Conservation (phyloP, 1,140 invertebrate species). For the Liolophura sinensis region DNA sequence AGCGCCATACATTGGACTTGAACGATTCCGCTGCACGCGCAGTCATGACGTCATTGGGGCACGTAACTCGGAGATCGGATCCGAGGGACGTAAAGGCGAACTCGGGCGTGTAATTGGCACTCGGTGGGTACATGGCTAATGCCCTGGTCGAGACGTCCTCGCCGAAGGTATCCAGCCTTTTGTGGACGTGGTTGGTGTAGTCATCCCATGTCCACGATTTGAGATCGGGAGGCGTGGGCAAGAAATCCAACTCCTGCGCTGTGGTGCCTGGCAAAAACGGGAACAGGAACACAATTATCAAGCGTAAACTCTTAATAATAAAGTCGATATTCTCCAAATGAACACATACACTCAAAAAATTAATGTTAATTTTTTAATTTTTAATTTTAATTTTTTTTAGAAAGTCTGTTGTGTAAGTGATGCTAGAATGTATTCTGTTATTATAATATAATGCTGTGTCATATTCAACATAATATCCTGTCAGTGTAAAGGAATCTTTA, state of each 20-base stretch:
- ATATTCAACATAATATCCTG: too few relatives aligned
- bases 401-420: too few relatives aligned
- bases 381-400: constrained; percentile 16
- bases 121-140: constrained; percentile 27
- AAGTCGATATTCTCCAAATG: background rate
- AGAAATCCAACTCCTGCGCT: constrained; percentile 18
- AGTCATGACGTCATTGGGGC: constrained; percentile 29
- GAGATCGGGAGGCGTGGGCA: constrained; percentile 11
- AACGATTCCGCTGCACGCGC: constrained; percentile 12
- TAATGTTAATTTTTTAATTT: background rate
- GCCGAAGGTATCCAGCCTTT: constrained; percentile 26
- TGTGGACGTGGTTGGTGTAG: constrained; percentile 22
- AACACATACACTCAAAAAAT: background rate
- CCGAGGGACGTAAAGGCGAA: constrained; percentile 30
- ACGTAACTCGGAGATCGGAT: constrained; percentile 26
- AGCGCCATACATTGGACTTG: constrained; percentile 30
- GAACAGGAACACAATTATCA: background rate
- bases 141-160: constrained; percentile 11
- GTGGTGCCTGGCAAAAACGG: constrained; percentile 18
- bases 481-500: too few relatives aligned
- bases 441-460: too few relatives aligned
- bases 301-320: background rate
- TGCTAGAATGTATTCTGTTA: too few relatives aligned
- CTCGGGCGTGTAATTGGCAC: constrained; percentile 23
- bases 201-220: constrained; percentile 31